Conservation (phyloP, 2,888 invertebrate species). For the Standfussiana lucernea region DNA sequence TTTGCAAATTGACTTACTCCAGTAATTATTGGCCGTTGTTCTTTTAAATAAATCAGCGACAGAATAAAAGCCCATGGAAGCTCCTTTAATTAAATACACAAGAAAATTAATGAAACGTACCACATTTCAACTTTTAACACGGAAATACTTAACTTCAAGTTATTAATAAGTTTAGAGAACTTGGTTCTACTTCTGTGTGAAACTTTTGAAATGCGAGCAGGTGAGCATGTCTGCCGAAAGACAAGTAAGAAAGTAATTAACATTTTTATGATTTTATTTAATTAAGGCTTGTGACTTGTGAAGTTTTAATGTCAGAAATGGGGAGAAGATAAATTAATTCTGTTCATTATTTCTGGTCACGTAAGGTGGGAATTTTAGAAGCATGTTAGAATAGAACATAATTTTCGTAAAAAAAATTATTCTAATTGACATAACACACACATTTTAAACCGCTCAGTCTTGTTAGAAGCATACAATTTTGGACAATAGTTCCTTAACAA, state of each 20-base stretch:
- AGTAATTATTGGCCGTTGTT: neutral
- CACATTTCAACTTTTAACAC: slow-evolving; percentile 63
- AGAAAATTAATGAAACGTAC: slow-evolving; percentile 61
- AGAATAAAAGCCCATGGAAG: neutral
- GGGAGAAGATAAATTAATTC: slow-evolving; percentile 19
- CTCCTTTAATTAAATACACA: slow-evolving; percentile 32
- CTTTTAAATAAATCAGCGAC: slow-evolving; percentile 9
- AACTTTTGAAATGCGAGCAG: slow-evolving; percentile 55
- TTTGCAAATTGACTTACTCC: neutral
- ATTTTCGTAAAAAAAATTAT: no score
- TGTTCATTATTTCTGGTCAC: slow-evolving; percentile 2
- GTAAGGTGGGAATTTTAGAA: neutral
- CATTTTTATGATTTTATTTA: slow-evolving; percentile 64
- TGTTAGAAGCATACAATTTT: no score
- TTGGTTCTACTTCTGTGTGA: slow-evolving; percentile 39
- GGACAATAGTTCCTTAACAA: no score
- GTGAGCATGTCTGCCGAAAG: slow-evolving; percentile 52
- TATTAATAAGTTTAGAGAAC: slow-evolving; percentile 69
- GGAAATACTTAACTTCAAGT: slow-evolving; percentile 64
- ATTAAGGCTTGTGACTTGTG: slow-evolving; percentile 51
- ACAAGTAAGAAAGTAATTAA: slow-evolving; percentile 59
- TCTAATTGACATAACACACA: no score
- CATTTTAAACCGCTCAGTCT: no score
- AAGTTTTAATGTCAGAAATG: slow-evolving; percentile 28
- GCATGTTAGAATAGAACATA: neutral